These are phyloP conservation scores for Drosophila sechellia DNA, from an alignment of 1,140 invertebrate species.

Conservation along the genomic window DNA sequence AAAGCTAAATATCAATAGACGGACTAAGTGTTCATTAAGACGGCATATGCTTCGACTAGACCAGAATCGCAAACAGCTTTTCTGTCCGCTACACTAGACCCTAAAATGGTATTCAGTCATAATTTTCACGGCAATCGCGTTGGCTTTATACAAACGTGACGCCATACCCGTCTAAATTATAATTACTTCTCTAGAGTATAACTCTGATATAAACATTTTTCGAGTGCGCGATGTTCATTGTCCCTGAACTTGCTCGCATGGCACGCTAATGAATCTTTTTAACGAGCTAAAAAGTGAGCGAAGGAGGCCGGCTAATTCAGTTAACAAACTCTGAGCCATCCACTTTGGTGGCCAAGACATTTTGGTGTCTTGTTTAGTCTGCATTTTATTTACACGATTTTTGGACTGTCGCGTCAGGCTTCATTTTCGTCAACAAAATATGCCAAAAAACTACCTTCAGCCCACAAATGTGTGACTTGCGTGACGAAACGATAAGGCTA, in stretches of 20 bases:
- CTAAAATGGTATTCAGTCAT: conserved; percentile 14
- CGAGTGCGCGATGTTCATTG: conserved; percentile 33
- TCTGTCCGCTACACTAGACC: conserved; percentile 1
- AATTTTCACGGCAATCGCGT: conserved; percentile 13
- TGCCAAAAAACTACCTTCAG: conserved; percentile 29
- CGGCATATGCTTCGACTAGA: not conserved
- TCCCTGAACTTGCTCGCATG: conserved; percentile 69
- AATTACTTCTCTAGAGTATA: conserved; percentile 21
- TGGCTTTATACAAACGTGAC: conserved; percentile 16
- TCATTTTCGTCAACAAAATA: conserved; percentile 65
- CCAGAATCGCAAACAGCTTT: conserved; percentile 10
- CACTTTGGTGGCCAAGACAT: conserved; percentile 36
- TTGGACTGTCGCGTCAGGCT: conserved; percentile 48
- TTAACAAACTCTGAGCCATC: conserved; percentile 16
- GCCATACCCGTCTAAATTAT: conserved; percentile 1
- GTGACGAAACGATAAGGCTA: conserved; percentile 18
- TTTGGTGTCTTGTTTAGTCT: conserved; percentile 34
- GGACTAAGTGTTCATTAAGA: not conserved
- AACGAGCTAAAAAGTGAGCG: conserved; percentile 4
- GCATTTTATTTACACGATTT: conserved; percentile 55
- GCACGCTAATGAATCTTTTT: conserved; percentile 39
- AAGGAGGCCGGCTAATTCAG: conserved; percentile 10
- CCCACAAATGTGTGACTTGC: conserved; percentile 20
- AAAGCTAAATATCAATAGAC: no score
- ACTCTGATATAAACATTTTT: conserved; percentile 22